Evolutionary conservation across 2,888 invertebrate genomes (phyloP), one percentile per base, ranked within the genome.

Genomic region (Axea sp.): DNA sequence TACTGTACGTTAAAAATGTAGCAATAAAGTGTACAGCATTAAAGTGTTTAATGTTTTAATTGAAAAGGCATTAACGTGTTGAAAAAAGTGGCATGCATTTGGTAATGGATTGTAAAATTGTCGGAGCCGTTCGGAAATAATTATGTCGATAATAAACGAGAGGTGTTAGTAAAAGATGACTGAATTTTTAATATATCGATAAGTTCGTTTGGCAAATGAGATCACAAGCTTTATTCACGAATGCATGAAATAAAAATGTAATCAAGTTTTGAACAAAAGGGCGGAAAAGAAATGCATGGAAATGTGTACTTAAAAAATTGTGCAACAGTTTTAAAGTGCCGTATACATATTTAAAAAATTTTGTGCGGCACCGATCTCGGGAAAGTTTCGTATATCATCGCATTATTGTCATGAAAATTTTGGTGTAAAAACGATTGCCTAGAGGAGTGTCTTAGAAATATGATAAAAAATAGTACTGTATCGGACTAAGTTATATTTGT

Each of bases 391-490:
- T n/a, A n/a, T n/a, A n/a, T n/a, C n/a, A n/a, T n/a, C 9, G 6
- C 28, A 26, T 6, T 1, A 19, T 4, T 19, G 4, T 47, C 55
- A 47, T 55, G 55, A 37, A 45, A 65, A 39, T 65, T 55, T n/a
- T n/a, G n/a, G n/a, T n/a, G n/a, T n/a, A n/a, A n/a, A n/a, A n/a
- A n/a, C n/a, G n/a, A n/a, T n/a, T n/a, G n/a, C n/a, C n/a, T n/a
- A n/a, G n/a, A n/a, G n/a, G n/a, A n/a, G n/a, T n/a, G n/a, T n/a
- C n/a, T n/a, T n/a, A n/a, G 47, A 55, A 37, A 22, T 43, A 37
- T 43, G 47, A 65, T 55, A 37, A 65, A 55, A 65, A 55, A 45
- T 45, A 6, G 14, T 45, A 28, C 28, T 14, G 35, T 37, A 30
- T 55, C 37, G 24, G 33, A 11, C 33, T 47, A 41, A 49, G 57